Percentiles rank a stretch among this genome's conserved stretches.
These are phyloP conservation scores for Acheta domesticus DNA, from an alignment of 2,888 invertebrate genomes.

Conservation along the genomic window DNA sequence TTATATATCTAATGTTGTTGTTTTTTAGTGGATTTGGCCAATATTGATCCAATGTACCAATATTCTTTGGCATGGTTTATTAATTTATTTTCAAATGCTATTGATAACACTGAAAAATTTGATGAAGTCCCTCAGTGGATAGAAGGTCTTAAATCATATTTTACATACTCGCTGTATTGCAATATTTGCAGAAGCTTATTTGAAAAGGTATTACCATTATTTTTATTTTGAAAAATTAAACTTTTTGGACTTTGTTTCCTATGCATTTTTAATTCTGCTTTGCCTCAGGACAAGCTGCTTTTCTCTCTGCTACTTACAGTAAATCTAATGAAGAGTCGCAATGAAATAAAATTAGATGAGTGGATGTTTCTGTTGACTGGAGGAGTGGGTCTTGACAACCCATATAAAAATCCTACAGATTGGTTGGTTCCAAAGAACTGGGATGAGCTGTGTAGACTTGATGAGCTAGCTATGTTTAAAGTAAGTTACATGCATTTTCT, in stretches of 20 bases:
- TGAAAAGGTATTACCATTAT: conserved; percentile 63
- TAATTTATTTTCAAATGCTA: conserved; percentile 77
- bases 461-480: conserved; percentile 53
- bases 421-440: conserved; percentile 72
- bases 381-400: conserved; percentile 75
- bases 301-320: conserved; percentile 75
- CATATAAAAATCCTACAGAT: conserved; percentile 61
- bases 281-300: conserved; percentile 75
- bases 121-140: conserved; percentile 75
- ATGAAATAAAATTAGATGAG: conserved; percentile 60
- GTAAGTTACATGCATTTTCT: conserved; percentile 22
- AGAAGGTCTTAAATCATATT: conserved; percentile 69
- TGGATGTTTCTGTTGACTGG: conserved; percentile 88
- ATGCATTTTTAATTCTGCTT: background rate
- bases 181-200: conserved; percentile 92
- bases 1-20: no score
- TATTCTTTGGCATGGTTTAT: conserved; percentile 94
- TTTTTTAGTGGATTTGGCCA: conserved; percentile 69
- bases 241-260: background rate
- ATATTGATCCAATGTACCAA: conserved; percentile 97
- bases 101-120: conserved; percentile 81
- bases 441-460: conserved; percentile 71
- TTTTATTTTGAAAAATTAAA: background rate
- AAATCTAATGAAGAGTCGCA: conserved; percentile 62
- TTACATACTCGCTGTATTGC: conserved; percentile 83